A percentile compares a stretch with the other conserved stretches of the same genome.
These are phyloP conservation scores for Drosophila longiperda DNA, from an alignment of 2,888 invertebrate species.

Conservation along the genomic window DNA sequence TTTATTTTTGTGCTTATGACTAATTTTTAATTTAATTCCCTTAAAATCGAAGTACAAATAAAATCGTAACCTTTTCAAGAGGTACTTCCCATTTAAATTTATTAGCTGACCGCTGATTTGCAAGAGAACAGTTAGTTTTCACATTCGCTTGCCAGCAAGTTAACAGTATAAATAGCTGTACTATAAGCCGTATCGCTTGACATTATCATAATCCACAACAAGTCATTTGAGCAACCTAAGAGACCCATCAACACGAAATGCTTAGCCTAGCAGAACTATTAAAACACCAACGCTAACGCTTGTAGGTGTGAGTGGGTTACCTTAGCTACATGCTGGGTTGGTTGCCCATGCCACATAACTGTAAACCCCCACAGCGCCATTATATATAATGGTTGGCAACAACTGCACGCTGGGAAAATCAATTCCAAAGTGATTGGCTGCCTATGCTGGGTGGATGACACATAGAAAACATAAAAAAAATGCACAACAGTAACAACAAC, in stretches of 20 bases:
- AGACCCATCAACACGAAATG: constrained; percentile 37
- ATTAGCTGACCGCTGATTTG: not conserved
- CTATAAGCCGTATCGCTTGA: not conserved
- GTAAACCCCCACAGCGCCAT: constrained; percentile 14
- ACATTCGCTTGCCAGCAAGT: not conserved
- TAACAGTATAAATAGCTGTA: not conserved
- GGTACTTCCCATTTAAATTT: not conserved
- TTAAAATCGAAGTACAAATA: no score
- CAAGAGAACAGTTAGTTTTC: not conserved
- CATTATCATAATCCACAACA: constrained; percentile 34
- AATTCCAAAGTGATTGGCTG: constrained; percentile 52
- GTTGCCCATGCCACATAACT: constrained; percentile 17
- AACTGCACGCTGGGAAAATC: constrained; percentile 51
- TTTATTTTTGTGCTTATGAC: no score
- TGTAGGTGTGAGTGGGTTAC: constrained; percentile 36
- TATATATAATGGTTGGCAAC: constrained; percentile 23
- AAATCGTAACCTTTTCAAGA: not conserved
- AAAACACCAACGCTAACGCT: constrained; percentile 11
- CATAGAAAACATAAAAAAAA: constrained; percentile 37
- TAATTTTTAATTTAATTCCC: no score
- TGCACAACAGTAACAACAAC: constrained; percentile 6
- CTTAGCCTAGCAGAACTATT: constrained; percentile 58
- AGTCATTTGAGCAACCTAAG: constrained; percentile 23
- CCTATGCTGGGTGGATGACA: constrained; percentile 48
- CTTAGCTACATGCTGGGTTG: constrained; percentile 44